Evolutionary conservation across 2,113 vertebrate species (phyloP).

Genomic region (Prionailurus bengalensis): DNA sequence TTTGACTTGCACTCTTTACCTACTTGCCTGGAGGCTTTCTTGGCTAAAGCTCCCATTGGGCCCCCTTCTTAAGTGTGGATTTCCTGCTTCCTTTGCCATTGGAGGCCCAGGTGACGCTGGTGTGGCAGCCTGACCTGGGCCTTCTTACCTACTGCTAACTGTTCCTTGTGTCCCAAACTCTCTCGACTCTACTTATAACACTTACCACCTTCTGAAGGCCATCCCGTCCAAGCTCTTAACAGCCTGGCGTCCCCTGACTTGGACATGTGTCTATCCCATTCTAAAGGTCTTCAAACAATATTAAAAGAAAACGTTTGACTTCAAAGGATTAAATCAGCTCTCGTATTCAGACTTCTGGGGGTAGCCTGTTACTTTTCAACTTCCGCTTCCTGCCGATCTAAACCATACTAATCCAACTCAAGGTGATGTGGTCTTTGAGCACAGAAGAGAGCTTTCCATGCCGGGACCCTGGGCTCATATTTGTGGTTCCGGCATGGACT

Average conservation of each 20-base stretch:
- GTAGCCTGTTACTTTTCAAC: background rate
- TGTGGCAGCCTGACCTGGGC: background rate
- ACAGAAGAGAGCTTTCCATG: background rate
- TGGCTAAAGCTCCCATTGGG: background rate
- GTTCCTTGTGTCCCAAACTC: background rate
- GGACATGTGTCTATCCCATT: background rate
- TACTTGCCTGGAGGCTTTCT: conserved; percentile 23
- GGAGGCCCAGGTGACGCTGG: background rate
- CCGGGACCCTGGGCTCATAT: background rate
- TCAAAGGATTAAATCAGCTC: background rate
- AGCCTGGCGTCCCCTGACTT: background rate
- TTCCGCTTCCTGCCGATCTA: background rate
- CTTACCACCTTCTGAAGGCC: background rate
- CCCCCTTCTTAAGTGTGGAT: conserved; percentile 14
- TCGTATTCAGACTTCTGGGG: conserved; percentile 25
- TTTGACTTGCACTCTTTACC: background rate
- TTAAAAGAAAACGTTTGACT: conserved; percentile 16
- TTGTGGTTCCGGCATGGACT: conserved; percentile 35
- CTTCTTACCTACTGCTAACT: conserved; percentile 39
- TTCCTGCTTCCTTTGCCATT: background rate
- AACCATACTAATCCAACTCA: background rate
- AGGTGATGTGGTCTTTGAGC: background rate
- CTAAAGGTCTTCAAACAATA: conserved; percentile 30
- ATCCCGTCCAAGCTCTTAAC: background rate
- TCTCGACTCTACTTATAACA: background rate